Percentiles rank a stretch among this genome's conserved stretches.
Conservation (phyloP, 64 coral and sea anemone genomes). For the Exaiptasia diaphana region DNA sequence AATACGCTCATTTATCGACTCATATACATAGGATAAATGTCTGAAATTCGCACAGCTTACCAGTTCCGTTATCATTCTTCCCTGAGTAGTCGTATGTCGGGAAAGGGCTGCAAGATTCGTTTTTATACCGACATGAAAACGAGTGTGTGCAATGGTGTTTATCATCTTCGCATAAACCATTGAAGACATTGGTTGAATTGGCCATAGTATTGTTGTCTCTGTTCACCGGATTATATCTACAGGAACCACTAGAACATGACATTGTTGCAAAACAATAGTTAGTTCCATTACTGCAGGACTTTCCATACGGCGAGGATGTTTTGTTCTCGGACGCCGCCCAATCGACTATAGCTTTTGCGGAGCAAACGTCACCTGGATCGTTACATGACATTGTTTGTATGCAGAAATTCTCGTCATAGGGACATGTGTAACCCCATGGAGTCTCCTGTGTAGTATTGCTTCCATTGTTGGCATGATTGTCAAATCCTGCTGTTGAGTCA, state of each 20-base stretch:
- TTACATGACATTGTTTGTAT: background rate
- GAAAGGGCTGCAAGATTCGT: background rate
- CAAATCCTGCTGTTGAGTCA: background rate
- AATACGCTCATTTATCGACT: background rate
- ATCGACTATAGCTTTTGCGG: background rate
- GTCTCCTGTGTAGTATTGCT: background rate
- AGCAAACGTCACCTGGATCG: background rate
- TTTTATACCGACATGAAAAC: background rate
- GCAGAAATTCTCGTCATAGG: background rate
- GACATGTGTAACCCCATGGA: background rate
- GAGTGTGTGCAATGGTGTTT: background rate
- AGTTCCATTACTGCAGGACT: background rate
- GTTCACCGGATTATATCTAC: background rate
- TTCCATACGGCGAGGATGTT: background rate
- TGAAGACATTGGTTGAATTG: background rate
- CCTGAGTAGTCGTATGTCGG: background rate
- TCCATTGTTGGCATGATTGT: background rate
- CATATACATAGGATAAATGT: background rate
- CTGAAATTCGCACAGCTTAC: background rate
- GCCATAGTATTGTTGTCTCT: background rate
- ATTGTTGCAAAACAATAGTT: background rate
- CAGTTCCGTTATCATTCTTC: background rate
- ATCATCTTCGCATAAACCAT: background rate
- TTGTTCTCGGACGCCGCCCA: background rate
- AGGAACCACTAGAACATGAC: background rate